Percentiles rank a stretch among this genome's conserved stretches.
phyloP scores from a whole-genome alignment of 2,888 invertebrate species.

The Nemotelus nigrinus region DNA sequence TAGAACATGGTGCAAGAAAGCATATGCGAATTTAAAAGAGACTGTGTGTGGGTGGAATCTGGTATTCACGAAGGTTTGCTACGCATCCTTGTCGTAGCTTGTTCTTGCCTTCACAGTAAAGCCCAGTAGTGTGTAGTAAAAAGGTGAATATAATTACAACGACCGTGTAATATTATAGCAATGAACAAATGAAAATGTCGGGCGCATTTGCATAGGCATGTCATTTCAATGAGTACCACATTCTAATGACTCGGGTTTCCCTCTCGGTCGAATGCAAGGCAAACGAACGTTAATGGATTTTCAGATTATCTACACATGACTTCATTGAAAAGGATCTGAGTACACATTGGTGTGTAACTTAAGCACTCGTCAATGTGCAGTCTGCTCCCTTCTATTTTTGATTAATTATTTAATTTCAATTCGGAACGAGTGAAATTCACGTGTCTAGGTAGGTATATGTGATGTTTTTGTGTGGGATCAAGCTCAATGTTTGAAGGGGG shows the following conservation, averaged over 20 bases:
- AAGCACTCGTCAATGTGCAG: not conserved
- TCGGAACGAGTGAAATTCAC: not conserved
- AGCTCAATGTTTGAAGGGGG: too few relatives aligned
- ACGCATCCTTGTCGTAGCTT: too few relatives aligned
- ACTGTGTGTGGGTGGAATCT: too few relatives aligned
- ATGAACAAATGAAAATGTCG: conserved; percentile 13
- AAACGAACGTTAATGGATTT: not conserved
- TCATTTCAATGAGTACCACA: conserved; percentile 22
- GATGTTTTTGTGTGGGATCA: not conserved
- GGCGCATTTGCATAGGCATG: conserved; percentile 4
- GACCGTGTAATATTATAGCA: conserved; percentile 23
- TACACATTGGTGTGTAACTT: not conserved
- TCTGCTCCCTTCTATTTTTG: not conserved
- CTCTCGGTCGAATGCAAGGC: not conserved
- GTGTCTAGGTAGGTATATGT: too few relatives aligned
- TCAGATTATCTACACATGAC: conserved; percentile 26
- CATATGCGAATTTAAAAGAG: too few relatives aligned
- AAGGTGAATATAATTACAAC: conserved; percentile 5
- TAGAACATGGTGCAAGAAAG: too few relatives aligned
- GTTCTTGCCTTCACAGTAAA: too few relatives aligned
- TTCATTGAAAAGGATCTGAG: conserved; percentile 21
- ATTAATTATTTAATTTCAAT: conserved; percentile 32
- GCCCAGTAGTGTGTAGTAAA: too few relatives aligned
- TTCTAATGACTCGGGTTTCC: conserved; percentile 15
- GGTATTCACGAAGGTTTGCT: too few relatives aligned